Evolutionary conservation across 2,113 vertebrate genomes (phyloP).

Genomic region (Symphodus melops): DNA sequence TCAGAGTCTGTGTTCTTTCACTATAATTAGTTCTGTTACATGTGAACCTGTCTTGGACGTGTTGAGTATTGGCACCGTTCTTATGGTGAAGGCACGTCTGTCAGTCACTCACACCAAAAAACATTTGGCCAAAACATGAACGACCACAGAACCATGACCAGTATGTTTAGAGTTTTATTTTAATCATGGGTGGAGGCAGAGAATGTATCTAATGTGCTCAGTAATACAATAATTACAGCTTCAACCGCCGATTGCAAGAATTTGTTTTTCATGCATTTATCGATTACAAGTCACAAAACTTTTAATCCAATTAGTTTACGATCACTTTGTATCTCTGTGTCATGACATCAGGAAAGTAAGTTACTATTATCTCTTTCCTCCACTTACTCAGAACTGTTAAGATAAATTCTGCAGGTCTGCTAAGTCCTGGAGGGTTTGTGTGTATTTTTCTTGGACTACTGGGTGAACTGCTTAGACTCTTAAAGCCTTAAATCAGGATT

Average conservation of each 20-base stretch:
- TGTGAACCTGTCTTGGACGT: conserved; percentile 45
- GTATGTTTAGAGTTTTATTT: conserved; percentile 24
- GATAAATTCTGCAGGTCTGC: conserved; percentile 3
- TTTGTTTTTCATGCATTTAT: conserved; percentile 35
- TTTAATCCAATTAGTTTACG: conserved; percentile 21
- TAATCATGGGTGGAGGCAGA: conserved; percentile 22
- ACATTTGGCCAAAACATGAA: conserved; percentile 48
- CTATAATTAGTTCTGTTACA: conserved; percentile 41
- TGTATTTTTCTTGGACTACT: conserved; percentile 28
- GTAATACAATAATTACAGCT: conserved; percentile 24
- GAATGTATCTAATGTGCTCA: conserved; percentile 34
- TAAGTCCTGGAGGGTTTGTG: conserved; percentile 4
- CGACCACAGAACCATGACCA: conserved; percentile 42
- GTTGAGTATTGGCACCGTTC: conserved; percentile 12
- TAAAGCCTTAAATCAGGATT: conserved; percentile 1
- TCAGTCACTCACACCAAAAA: conserved; percentile 28
- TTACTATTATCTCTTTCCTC: background rate
- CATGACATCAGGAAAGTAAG: background rate
- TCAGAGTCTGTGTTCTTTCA: conserved; percentile 19
- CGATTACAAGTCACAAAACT: conserved; percentile 7
- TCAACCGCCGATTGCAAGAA: conserved; percentile 16
- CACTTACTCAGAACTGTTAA: conserved; percentile 6
- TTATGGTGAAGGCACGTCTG: conserved; percentile 24
- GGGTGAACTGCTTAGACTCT: conserved; percentile 18
- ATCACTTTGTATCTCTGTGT: background rate